phyloP scores from a whole-genome alignment of 1,140 invertebrate genomes.

The Dinoponera quadriceps region DNA sequence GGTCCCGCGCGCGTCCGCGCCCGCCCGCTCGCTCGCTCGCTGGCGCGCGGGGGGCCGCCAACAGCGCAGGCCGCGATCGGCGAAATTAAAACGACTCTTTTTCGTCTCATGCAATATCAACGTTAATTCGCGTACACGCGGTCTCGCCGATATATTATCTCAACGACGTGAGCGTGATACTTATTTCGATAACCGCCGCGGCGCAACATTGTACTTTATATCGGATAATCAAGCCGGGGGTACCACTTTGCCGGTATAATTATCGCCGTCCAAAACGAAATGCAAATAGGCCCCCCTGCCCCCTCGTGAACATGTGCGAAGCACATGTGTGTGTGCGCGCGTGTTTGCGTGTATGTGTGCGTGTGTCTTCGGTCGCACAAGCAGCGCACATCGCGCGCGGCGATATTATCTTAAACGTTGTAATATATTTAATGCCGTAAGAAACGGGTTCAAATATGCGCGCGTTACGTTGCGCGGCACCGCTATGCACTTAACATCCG shows the following conservation, averaged over 20 bases:
- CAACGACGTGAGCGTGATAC: conserved; percentile 60
- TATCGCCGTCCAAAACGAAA: conserved; percentile 62
- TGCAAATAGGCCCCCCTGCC: conserved; percentile 40
- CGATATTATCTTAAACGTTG: conserved; percentile 64
- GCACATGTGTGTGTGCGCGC: too few species aligned
- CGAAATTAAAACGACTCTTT: conserved; percentile 56
- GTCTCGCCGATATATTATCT: conserved; percentile 54
- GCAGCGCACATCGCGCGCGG: conserved; percentile 7
- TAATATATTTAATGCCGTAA: conserved; percentile 63
- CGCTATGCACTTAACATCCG: conserved; percentile 51
- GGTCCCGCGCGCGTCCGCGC: background rate
- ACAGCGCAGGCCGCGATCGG: conserved; percentile 9
- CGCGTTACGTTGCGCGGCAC: conserved; percentile 41
- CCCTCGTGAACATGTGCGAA: too few species aligned
- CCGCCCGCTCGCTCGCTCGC: too few species aligned
- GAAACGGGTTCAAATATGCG: conserved; percentile 50
- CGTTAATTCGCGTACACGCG: conserved; percentile 54
- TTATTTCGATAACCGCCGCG: conserved; percentile 54
- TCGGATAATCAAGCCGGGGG: conserved; percentile 50
- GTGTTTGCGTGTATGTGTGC: background rate
- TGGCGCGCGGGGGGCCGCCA: background rate
- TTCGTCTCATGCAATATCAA: conserved; percentile 49
- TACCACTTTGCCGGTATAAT: conserved; percentile 56
- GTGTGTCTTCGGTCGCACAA: conserved; percentile 10
- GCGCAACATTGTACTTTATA: conserved; percentile 55